These are phyloP conservation scores for Corythoichthys intestinalis DNA, from an alignment of 2,113 vertebrate species.

Conservation along the genomic window DNA sequence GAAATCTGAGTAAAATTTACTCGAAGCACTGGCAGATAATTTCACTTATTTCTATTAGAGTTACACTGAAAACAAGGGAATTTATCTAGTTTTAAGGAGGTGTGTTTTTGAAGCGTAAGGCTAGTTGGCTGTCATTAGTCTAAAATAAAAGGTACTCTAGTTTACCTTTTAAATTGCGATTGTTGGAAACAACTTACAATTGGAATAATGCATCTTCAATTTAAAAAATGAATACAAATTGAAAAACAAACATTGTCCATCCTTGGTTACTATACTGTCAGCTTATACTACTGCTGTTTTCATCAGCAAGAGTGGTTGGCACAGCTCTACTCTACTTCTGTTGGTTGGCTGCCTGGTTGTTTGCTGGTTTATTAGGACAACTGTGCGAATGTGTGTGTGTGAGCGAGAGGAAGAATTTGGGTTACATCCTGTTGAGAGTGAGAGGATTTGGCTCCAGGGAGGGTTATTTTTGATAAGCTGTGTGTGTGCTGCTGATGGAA, in stretches of 20 bases:
- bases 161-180: neutral
- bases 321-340: constrained; percentile 12
- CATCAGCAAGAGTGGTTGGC: constrained; percentile 34
- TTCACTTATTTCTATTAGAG: too few species aligned
- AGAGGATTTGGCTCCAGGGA: constrained; percentile 43
- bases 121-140: too few species aligned
- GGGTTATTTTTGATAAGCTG: constrained; percentile 59
- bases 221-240: neutral
- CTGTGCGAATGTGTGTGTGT: constrained; percentile 7
- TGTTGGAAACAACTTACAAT: neutral
- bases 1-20: too few species aligned
- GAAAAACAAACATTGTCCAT: neutral
- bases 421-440: constrained; percentile 52
- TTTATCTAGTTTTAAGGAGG: too few species aligned
- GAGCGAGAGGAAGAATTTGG: constrained; percentile 39
- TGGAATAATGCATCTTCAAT: neutral
- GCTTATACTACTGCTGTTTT: constrained; percentile 3
- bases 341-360: constrained; percentile 25
- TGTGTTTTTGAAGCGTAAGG: too few species aligned
- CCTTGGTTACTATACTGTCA: constrained; percentile 14
- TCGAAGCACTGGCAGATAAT: too few species aligned
- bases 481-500: constrained; percentile 40
- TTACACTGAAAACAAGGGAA: too few species aligned
- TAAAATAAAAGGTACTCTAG: neutral
- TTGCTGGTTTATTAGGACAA: constrained; percentile 49